Evolutionary conservation across 2,888 invertebrate genomes (phyloP), one percentile per base, ranked within the genome.

Genomic region (Heliothis peltigera): DNA sequence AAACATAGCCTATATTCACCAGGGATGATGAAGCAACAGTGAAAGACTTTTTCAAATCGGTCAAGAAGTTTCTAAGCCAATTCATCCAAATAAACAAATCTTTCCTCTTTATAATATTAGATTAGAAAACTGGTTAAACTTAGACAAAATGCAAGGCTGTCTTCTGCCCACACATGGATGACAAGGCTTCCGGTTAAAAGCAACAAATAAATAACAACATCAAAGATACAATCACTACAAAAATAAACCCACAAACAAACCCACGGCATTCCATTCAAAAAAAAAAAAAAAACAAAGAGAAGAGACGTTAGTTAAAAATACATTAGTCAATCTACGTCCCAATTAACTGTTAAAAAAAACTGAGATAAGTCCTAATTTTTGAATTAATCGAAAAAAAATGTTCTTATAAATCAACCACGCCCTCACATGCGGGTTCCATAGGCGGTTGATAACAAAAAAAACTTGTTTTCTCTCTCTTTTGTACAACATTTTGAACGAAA

Each of bases 371-470:
- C 77, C 87, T 89, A 89, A 91, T 91, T 92, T n/a, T 87, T 81
- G 89, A 91, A 92, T 91, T 90, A 91, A 89, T 89, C 87, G 89
- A 88, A 89, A 91, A 90, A 87, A 88, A 84, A 70, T 74, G 79
- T 77, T 52, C 64, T 64, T 80, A 91, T 92, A 92, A 92, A 93
- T 92, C 92, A 91, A 87, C 46, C 53, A 15, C 79, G 78, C 80
- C 86, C 85, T 81, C 89, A 89, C 90, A 86, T 84, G 87, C 72
- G 81, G 55, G 56, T 47, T 42, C 21, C 21, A 21, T 56, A 65
- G 56, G 46, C 35, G 80, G 76, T 61, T 77, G 84, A 85, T 81
- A 83, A n/a, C n/a, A 79, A 79, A 83, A 82, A 85, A 84, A 77
- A 25, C 8, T 17, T 70, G 67, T 79, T 68, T 82, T 84, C n/a